Evolutionary conservation across 2,113 vertebrate species (phyloP), one percentile per base, ranked within the genome.

Genomic region (Suricata suricatta): DNA sequence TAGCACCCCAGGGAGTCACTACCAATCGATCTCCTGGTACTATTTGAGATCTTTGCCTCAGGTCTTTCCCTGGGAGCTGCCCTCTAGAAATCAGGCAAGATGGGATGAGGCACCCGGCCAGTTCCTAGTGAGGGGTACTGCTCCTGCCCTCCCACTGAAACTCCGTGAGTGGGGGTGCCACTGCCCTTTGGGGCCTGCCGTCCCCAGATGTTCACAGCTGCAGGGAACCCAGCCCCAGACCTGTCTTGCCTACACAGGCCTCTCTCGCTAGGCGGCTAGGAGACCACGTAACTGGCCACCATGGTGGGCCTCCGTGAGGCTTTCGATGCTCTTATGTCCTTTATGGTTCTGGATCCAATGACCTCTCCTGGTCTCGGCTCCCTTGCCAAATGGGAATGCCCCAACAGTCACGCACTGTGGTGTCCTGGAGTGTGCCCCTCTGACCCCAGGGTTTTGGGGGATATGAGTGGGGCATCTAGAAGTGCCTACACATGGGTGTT

Each of bases 1-100:
- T 0, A 79, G 85, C 50, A 57, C 93, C 93, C 82, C 54, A 81
- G 97, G 93, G 95, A 95, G 47, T 77, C 79, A 83, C 57, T 87
- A 41, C 92, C 92, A 23, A 92, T 83, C 74, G 79, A 92, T 95
- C 54, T 68, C n/a, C 8, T 3, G 33, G 92, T 72, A 89, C 82
- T 52, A 23, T 84, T 63, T 95, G 93, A 79, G 84, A 64, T 84
- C 85, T 97, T 38, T 85, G 97, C 90, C 87, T 96, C 7, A 0
- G 92, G 88, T 81, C 10, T 23, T 35, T 63, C 47, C 74, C 9
- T 2, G 21, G 54, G 83, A 54, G 19, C 64, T 81, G 94, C n/a
- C 93, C 93, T 97, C 83, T 47, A 33, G 17, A 21, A 85, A 66
- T 71, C 63, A 72, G 86, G 86, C 35, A 64, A 64, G 54, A 66